Conservation (phyloP, 2,888 invertebrate genomes). For the Kryphioiulus occultus region DNA sequence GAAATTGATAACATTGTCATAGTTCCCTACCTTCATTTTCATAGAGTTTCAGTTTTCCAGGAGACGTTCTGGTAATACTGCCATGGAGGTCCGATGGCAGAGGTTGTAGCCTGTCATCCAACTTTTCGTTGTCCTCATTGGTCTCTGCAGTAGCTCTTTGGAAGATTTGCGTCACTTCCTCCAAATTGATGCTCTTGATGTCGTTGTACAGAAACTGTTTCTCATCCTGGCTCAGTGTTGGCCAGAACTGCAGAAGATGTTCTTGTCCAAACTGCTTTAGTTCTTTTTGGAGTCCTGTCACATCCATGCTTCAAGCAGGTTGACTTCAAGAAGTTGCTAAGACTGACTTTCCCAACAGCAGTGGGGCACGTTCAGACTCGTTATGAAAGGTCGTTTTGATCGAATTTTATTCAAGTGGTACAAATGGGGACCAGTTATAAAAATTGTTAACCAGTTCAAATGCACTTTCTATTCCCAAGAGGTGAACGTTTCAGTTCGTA, state of each 20-base stretch:
- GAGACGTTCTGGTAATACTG: conserved; percentile 73
- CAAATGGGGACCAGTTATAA: background rate
- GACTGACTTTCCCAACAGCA: background rate
- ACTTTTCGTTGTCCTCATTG: conserved; percentile 70
- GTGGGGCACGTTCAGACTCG: background rate
- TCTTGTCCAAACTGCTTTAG: conserved; percentile 73
- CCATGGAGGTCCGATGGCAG: conserved; percentile 82
- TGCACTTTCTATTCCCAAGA: conserved; percentile 4
- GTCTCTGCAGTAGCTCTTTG: conserved; percentile 70
- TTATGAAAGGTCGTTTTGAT: background rate
- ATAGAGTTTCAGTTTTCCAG: conserved; percentile 73
- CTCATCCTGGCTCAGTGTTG: conserved; percentile 73
- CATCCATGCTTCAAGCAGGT: conserved; percentile 25
- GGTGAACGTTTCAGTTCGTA: background rate
- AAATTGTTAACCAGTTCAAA: conserved; percentile 2
- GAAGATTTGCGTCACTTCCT: conserved; percentile 76
- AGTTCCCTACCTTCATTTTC: conserved; percentile 72
- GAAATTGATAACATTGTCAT: background rate
- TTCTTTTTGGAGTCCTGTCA: background rate
- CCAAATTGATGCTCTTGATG: conserved; percentile 72
- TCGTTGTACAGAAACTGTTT: conserved; percentile 69
- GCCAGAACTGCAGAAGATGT: conserved; percentile 84
- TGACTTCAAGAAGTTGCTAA: background rate
- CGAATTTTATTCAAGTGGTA: background rate
- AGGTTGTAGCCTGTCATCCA: conserved; percentile 84